These are phyloP conservation scores for Galagoides demidoff DNA, from an alignment of 2,797 vertebrate species.

Conservation along the genomic window DNA sequence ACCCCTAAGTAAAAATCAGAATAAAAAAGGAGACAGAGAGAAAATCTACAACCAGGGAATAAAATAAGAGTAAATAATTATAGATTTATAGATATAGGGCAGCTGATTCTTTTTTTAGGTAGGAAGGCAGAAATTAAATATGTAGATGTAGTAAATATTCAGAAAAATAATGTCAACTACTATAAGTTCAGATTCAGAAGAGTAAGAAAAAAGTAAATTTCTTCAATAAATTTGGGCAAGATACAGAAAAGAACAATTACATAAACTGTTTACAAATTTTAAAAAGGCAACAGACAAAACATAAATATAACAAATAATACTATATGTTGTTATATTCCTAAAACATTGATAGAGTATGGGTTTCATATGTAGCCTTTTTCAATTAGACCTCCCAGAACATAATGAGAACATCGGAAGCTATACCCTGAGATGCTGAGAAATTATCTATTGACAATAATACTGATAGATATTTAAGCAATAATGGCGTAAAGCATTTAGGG, in stretches of 20 bases:
- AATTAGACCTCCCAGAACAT: background rate
- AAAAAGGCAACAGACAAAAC: background rate
- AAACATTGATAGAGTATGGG: background rate
- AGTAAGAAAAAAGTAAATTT: background rate
- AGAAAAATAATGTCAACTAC: background rate
- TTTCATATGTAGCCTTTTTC: background rate
- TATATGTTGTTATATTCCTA: background rate
- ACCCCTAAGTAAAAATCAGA: too few relatives aligned
- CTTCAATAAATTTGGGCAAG: background rate
- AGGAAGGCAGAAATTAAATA: conserved; percentile 27
- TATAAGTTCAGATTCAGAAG: background rate
- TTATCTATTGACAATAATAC: background rate
- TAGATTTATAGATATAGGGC: background rate
- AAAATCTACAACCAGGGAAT: background rate
- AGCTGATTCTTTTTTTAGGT: background rate
- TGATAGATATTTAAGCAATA: conserved; percentile 11
- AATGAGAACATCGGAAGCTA: background rate
- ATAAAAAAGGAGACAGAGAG: background rate
- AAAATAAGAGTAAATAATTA: background rate
- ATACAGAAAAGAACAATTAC: background rate
- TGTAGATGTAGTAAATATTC: background rate
- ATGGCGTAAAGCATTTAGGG: background rate
- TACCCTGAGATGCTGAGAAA: background rate
- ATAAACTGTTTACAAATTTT: background rate
- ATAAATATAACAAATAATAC: background rate